phyloP scores from a whole-genome alignment of 2,113 vertebrate genomes.

The Carassius gibelio region DNA sequence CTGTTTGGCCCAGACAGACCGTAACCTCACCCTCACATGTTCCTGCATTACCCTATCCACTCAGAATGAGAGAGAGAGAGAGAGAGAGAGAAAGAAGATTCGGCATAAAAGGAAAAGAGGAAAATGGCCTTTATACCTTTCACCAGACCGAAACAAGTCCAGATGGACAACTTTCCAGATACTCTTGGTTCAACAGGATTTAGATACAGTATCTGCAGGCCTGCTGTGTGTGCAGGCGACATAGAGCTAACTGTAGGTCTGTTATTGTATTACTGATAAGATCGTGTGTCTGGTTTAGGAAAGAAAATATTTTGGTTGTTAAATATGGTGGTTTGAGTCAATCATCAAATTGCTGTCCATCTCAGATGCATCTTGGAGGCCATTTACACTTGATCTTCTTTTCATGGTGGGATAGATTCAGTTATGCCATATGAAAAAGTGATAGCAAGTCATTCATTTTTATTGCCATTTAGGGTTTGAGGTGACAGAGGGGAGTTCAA shows the following conservation, averaged over 20 bases:
- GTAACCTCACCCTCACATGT: slow-evolving; percentile 3
- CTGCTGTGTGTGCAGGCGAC: background rate
- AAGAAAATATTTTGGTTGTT: slow-evolving; percentile 20
- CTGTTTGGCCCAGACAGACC: slow-evolving; percentile 33
- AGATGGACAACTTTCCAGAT: slow-evolving; percentile 22
- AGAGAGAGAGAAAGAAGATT: background rate
- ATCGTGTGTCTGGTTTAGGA: background rate
- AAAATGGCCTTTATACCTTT: slow-evolving; percentile 24
- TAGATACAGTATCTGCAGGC: slow-evolving; percentile 20
- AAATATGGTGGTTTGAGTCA: background rate
- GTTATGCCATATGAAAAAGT: background rate
- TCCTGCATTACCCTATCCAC: background rate
- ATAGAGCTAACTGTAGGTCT: background rate
- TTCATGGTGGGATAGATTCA: background rate
- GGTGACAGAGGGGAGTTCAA: background rate
- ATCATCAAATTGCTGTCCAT: background rate
- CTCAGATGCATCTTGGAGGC: background rate
- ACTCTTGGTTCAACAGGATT: slow-evolving; percentile 12
- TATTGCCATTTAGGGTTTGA: background rate
- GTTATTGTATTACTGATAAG: slow-evolving; percentile 2
- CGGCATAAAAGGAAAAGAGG: background rate
- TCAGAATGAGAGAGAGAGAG: background rate
- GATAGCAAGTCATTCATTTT: background rate
- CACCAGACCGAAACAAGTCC: background rate
- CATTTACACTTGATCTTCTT: background rate